Conservation (phyloP, 2,888 invertebrate genomes). For the Drosophila anceps region DNA sequence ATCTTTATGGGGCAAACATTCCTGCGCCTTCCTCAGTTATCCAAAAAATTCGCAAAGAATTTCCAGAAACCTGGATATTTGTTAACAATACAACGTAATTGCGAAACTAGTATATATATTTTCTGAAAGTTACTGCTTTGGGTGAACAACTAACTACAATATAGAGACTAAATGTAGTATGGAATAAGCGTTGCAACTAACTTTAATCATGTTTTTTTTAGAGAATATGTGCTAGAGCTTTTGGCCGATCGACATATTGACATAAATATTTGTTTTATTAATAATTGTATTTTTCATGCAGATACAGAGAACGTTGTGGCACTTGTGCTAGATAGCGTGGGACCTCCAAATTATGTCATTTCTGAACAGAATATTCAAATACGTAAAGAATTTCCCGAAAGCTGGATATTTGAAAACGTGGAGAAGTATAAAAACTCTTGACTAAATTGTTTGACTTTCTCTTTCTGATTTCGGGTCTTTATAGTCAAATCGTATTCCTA, state of each 20-base stretch:
- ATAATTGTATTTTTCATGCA: constrained; percentile 12
- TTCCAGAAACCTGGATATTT: constrained; percentile 91
- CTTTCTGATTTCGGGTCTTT: neutral
- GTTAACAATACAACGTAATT: constrained; percentile 67
- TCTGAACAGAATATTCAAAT: constrained; percentile 11
- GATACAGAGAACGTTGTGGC: constrained; percentile 1
- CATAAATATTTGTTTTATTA: neutral
- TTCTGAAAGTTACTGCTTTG: neutral
- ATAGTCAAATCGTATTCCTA: neutral
- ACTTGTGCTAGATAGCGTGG: constrained; percentile 1
- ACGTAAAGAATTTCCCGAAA: constrained; percentile 52
- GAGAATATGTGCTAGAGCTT: no score
- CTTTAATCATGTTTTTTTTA: constrained; percentile 1
- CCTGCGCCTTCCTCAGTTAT: neutral
- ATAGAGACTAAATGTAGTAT: constrained; percentile 12
- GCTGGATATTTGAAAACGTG: constrained; percentile 50
- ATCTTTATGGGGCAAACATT: neutral
- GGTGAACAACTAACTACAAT: constrained; percentile 21
- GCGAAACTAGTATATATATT: neutral
- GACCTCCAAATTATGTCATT: neutral
- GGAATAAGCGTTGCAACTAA: constrained; percentile 27
- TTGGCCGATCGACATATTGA: no score
- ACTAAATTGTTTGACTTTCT: constrained; percentile 11
- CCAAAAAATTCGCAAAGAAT: constrained; percentile 86
- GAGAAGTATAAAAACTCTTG: constrained; percentile 35